Conservation (phyloP, 2,113 vertebrate genomes). For the Nipponia nippon region DNA sequence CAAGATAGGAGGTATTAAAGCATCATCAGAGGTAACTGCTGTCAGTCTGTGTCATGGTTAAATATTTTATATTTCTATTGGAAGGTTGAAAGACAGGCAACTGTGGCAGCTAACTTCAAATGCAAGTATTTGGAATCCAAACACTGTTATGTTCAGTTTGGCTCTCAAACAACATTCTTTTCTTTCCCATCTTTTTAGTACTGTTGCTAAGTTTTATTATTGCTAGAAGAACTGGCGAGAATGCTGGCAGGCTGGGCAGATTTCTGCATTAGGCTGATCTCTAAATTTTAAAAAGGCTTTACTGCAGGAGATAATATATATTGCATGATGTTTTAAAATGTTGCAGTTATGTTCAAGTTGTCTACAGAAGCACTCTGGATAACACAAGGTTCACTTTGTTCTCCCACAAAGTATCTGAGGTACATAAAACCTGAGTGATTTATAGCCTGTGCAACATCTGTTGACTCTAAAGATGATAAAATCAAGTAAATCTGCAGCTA, state of each 20-base stretch:
- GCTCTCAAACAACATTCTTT: not conserved
- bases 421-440: not conserved
- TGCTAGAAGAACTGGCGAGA: not conserved
- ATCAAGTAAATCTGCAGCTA: constrained; percentile 21
- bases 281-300: not conserved
- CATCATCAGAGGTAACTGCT: not conserved
- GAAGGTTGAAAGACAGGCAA: not conserved
- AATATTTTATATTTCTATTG: not conserved
- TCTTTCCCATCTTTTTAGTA: not conserved
- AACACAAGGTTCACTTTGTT: not conserved
- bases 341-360: not conserved
- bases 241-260: not conserved
- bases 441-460: not conserved
- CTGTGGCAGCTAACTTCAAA: not conserved
- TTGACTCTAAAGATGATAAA: constrained; percentile 25
- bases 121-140: not conserved
- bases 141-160: not conserved
- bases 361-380: not conserved
- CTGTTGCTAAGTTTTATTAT: not conserved
- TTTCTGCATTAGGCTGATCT: not conserved
- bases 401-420: not conserved
- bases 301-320: not conserved
- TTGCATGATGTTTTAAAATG: not conserved
- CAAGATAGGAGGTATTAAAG: not conserved
- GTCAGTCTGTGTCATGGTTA: not conserved